phyloP scores from a whole-genome alignment of 2,888 invertebrate genomes.

The Cantharis rufa region DNA sequence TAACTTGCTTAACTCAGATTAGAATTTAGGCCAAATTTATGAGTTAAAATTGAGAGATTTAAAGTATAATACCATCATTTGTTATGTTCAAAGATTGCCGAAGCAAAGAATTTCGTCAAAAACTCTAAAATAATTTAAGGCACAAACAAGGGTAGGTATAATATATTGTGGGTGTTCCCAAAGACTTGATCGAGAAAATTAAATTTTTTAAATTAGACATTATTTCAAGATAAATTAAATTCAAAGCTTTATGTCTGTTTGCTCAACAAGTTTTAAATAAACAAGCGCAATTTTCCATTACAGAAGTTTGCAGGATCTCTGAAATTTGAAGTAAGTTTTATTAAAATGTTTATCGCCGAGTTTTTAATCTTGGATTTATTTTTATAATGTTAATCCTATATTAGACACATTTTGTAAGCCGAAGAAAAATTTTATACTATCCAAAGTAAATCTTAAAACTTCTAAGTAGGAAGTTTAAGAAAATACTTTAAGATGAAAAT shows the following conservation, averaged over 20 bases:
- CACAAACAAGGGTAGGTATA: background rate
- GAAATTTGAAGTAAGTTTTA: background rate
- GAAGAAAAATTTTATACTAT: background rate
- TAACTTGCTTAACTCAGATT: background rate
- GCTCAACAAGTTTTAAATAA: background rate
- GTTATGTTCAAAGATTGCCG: background rate
- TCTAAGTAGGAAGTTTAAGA: background rate
- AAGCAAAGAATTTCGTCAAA: background rate
- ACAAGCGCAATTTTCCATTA: background rate
- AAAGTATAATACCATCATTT: background rate
- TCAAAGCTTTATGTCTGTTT: background rate
- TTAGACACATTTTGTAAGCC: constrained; percentile 9
- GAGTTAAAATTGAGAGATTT: background rate
- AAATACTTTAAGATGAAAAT: background rate
- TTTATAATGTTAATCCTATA: constrained; percentile 9
- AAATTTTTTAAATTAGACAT: background rate
- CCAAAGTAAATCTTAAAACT: background rate
- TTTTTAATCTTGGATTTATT: constrained; percentile 18
- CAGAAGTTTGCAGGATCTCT: background rate
- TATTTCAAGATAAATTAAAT: background rate
- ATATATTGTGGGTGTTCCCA: background rate
- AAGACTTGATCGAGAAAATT: background rate
- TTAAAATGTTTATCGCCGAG: background rate
- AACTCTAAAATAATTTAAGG: background rate
- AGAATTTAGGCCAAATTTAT: background rate